Conservation (phyloP, 2,113 vertebrate genomes). For the Podocnemis expansa region DNA sequence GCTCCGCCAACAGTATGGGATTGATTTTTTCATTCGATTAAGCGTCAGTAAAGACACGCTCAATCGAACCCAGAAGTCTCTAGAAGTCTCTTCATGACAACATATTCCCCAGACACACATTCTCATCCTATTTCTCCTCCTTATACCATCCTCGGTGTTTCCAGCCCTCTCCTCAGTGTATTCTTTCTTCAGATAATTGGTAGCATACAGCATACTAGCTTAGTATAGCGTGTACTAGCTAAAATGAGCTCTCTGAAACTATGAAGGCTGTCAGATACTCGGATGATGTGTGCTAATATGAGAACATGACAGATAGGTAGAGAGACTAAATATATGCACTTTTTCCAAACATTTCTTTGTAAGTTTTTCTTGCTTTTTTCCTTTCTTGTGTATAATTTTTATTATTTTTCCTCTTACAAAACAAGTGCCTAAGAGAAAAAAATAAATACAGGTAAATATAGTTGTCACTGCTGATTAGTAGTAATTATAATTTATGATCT, state of each 20-base stretch:
- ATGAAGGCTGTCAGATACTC: background rate
- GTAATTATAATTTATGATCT: background rate
- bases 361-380: slow-evolving; percentile 3
- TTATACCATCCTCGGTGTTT: background rate
- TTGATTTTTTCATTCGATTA: too few species aligned
- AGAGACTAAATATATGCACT: background rate
- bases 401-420: background rate
- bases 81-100: background rate
- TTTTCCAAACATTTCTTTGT: slow-evolving; percentile 14
- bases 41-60: too few species aligned
- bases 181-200: background rate
- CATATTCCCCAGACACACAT: background rate
- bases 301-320: background rate
- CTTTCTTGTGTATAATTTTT: slow-evolving; percentile 5
- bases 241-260: background rate
- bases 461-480: background rate
- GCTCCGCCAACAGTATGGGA: too few species aligned
- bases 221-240: background rate
- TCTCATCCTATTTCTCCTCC: background rate
- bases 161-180: background rate
- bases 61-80: too few species aligned
- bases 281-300: background rate
- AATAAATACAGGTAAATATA: slow-evolving; percentile 16
- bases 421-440: background rate
- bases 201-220: background rate